phyloP scores from a whole-genome alignment of 2,888 invertebrate genomes.

The Thera obeliscata region DNA sequence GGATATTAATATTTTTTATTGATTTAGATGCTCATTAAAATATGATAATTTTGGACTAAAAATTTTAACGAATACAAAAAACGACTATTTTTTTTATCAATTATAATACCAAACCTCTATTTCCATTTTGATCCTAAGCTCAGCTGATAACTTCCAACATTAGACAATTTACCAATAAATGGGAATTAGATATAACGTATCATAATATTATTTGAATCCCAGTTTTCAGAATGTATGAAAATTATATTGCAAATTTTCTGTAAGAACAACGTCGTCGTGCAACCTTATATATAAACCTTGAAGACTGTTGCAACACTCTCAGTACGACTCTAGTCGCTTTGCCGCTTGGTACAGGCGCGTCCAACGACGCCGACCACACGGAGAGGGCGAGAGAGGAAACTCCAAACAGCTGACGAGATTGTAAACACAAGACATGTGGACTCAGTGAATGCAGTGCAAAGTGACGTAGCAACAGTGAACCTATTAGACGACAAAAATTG shows the following conservation, averaged over 20 bases:
- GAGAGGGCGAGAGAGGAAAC: conserved; percentile 83
- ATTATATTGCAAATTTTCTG: conserved; percentile 52
- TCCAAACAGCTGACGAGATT: conserved; percentile 62
- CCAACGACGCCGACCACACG: conserved; percentile 77
- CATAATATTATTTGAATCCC: conserved; percentile 13
- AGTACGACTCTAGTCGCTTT: conserved; percentile 86
- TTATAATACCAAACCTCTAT: neutral
- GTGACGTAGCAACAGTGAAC: conserved; percentile 79
- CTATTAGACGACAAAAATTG: conserved; percentile 56
- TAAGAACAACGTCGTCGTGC: conserved; percentile 60
- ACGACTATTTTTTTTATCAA: neutral
- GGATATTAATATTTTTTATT: no score
- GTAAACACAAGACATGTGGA: conserved; percentile 73
- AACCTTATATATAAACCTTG: conserved; percentile 82
- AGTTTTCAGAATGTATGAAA: conserved; percentile 34
- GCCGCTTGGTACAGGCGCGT: conserved; percentile 82
- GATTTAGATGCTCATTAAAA: no score
- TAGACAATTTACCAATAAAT: neutral
- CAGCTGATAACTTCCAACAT: neutral
- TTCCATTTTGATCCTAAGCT: neutral
- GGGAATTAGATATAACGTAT: neutral
- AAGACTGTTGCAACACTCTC: conserved; percentile 80
- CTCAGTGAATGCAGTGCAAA: conserved; percentile 79
- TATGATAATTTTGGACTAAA: no score
- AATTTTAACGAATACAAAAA: no score